A percentile compares a stretch with the other conserved stretches of the same genome.
Conservation (phyloP, 2,113 vertebrate genomes). For the Lota lota region DNA sequence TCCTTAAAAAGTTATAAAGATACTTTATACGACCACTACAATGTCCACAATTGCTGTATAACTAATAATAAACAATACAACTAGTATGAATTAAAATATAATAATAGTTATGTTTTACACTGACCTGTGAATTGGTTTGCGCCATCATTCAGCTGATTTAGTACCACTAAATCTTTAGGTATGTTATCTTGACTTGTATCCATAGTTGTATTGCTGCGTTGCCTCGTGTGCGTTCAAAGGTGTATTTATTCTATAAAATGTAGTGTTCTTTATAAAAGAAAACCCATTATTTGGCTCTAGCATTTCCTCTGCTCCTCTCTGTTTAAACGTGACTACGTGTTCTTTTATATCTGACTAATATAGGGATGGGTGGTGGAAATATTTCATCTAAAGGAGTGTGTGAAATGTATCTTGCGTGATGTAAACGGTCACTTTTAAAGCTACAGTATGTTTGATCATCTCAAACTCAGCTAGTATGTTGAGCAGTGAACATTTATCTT, state of each 20-base stretch:
- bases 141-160: slow-evolving; percentile 52
- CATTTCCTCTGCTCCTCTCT: no score
- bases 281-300: no score
- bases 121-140: slow-evolving; percentile 73
- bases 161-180: slow-evolving; percentile 73
- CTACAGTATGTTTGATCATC: neutral
- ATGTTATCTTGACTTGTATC: no score
- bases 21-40: no score
- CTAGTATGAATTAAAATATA: neutral
- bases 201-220: no score
- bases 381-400: neutral
- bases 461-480: no score
- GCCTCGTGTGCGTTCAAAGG: no score
- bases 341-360: slow-evolving; percentile 36
- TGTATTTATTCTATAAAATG: no score
- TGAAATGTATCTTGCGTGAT: slow-evolving; percentile 1
- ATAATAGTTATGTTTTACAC: slow-evolving; percentile 1
- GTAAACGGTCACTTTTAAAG: neutral
- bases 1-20: neutral
- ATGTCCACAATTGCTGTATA: neutral
- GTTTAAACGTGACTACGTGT: slow-evolving; percentile 54
- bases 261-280: no score
- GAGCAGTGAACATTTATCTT: no score
- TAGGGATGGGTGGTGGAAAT: neutral
- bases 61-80: neutral